These are phyloP conservation scores for Pao palembangensis DNA, from an alignment of 2,113 vertebrate genomes.

Conservation along the genomic window DNA sequence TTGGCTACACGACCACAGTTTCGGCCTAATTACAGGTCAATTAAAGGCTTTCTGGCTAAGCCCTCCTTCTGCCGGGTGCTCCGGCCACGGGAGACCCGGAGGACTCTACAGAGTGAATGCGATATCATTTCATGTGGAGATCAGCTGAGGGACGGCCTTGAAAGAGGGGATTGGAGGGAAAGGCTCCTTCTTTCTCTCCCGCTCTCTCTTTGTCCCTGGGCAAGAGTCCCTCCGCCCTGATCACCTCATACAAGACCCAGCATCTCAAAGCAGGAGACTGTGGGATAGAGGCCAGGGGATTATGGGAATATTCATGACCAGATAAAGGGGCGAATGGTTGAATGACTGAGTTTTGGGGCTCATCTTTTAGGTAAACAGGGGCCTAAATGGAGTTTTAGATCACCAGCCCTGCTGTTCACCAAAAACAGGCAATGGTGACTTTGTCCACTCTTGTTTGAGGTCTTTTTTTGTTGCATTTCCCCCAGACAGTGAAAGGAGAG, in stretches of 20 bases:
- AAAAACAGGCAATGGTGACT: constrained; percentile 54
- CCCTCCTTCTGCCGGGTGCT: constrained; percentile 69
- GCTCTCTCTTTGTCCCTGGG: constrained; percentile 57
- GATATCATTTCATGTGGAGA: constrained; percentile 87
- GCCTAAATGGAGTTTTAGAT: constrained; percentile 80
- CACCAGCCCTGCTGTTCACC: constrained; percentile 49
- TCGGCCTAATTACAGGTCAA: constrained; percentile 87
- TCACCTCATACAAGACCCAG: constrained; percentile 50
- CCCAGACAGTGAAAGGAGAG: constrained; percentile 55
- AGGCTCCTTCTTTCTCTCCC: constrained; percentile 34
- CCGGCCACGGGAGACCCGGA: constrained; percentile 57
- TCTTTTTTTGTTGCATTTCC: constrained; percentile 47
- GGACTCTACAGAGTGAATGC: constrained; percentile 77
- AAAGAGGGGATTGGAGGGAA: constrained; percentile 75
- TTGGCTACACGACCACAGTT: constrained; percentile 64
- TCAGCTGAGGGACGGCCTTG: constrained; percentile 77
- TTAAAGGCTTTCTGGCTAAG: constrained; percentile 77
- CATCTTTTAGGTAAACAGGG: constrained; percentile 93
- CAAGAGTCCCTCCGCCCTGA: constrained; percentile 57
- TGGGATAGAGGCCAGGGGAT: constrained; percentile 83
- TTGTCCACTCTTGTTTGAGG: constrained; percentile 40
- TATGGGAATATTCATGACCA: constrained; percentile 96
- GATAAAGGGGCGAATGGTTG: constrained; percentile 80
- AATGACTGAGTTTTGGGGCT: constrained; percentile 86
- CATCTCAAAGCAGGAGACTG: constrained; percentile 73